Percentiles rank a stretch among this genome's conserved stretches.
Evolutionary conservation across 1,140 invertebrate species (phyloP).

Genomic region (Drosophila kepulauana): DNA sequence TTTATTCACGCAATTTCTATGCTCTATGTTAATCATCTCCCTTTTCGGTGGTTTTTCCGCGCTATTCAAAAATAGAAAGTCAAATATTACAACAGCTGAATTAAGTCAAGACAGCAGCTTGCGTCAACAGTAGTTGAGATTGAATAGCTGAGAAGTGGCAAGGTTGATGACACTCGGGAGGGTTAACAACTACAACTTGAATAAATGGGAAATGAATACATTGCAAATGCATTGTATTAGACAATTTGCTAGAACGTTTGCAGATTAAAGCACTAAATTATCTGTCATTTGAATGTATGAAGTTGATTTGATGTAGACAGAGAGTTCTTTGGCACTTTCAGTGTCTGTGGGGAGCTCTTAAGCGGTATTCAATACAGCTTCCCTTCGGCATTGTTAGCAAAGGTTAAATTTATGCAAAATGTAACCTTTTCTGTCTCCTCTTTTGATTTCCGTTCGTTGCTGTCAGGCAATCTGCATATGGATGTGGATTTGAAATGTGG

Average conservation of each 20-base stretch:
- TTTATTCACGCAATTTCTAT: not conserved
- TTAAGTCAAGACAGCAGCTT: not conserved
- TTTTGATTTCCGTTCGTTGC: conserved; percentile 13
- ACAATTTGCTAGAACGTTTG: conserved; percentile 2
- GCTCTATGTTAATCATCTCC: not conserved
- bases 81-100: conserved; percentile 1
- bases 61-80: not conserved
- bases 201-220: not conserved
- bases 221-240: conserved; percentile 1
- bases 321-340: conserved; percentile 2
- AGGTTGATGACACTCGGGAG: not conserved
- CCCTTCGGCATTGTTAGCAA: conserved; percentile 23
- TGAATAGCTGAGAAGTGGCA: not conserved
- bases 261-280: conserved; percentile 2
- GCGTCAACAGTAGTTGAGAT: conserved; percentile 1
- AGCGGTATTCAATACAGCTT: conserved; percentile 13
- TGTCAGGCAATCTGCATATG: conserved; percentile 31
- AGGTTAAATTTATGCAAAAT: conserved; percentile 19
- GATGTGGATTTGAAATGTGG: not conserved
- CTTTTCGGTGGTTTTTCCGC: not conserved
- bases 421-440: conserved; percentile 20
- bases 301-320: not conserved
- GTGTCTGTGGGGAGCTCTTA: conserved; percentile 5
- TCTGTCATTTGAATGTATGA: conserved; percentile 14
- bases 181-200: conserved; percentile 5